Base-by-base conservation (phyloP, 2,113 vertebrate genomes). In the Perognathus longimembris region DNA sequence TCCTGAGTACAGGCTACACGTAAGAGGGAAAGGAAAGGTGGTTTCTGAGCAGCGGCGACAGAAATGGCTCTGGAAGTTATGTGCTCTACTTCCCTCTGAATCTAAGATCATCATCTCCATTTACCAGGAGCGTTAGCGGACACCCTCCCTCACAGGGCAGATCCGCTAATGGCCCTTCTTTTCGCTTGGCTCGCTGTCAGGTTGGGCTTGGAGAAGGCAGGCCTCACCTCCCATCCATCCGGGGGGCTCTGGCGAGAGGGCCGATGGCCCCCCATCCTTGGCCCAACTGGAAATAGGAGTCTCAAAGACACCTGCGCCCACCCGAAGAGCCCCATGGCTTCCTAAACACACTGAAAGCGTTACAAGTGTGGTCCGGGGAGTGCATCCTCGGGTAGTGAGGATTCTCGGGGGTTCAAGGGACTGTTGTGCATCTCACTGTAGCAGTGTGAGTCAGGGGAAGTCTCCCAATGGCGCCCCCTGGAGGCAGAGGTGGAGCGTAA, bases 401-500 rank as follows among this genome's bases (percentile, higher is more conserved):
- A 69, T 32, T 38, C 12, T 34, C 21, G 0, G 15, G 2, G 34
- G 42, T 20, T 34, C 21, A 4, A 1, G 0, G 0, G 76, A 3
- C 1, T 18, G 6, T 6, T 64, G n/a, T 32, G 1, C 18, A 6
- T 21, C 5, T 42, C 32, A 6, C 17, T 6, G 32, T 36, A n/a
- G 63, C 59, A 1, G 7, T 3, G 3, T 18, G 6, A 8, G 6
- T 38, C 38, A 38, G 77, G 14, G 26, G 7, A 24, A 8, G 8
- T 34, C 28, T 26, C 22, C 38, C 9, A 12, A 1, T 3, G 4
- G 50, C 26, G 38, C 2, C 3, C 2, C 6, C 40, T 1, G 4
- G 57, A 21, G 15, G 17, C 12, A 28, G 1, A 3, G 0, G 0
- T 14, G 40, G 40, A 7, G 1, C 0, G 28, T 7, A 28, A 30